phyloP scores from a whole-genome alignment of 2,113 vertebrate species.

The Xyliphius kryptos region DNA sequence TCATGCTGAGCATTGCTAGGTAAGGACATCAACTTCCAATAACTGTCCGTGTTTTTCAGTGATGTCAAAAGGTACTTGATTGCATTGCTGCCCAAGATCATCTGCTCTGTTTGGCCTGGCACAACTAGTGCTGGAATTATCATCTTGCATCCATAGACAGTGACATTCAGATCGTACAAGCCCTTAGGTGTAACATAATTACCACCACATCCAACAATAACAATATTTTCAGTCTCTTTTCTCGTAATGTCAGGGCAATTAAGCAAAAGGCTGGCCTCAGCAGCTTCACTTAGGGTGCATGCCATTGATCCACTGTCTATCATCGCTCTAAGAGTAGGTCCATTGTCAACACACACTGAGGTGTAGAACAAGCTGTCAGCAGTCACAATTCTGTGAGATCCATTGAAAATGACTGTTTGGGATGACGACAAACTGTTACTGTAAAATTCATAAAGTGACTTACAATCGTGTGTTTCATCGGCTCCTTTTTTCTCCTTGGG shows the following conservation, averaged over 20 bases:
- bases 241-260: too few species aligned
- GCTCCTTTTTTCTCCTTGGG: neutral
- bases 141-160: neutral
- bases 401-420: neutral
- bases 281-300: neutral
- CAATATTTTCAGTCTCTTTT: neutral
- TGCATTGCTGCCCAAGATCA: constrained; percentile 36
- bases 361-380: constrained; percentile 10
- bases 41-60: constrained; percentile 8
- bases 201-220: neutral
- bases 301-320: constrained; percentile 5
- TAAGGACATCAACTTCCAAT: constrained; percentile 25
- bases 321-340: neutral
- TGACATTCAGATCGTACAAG: neutral
- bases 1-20: neutral
- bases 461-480: neutral
- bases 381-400: neutral
- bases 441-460: neutral
- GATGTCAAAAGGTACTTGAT: neutral
- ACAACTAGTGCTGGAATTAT: constrained; percentile 20
- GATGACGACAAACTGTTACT: neutral
- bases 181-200: neutral
- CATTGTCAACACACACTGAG: neutral
- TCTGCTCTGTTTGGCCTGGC: constrained; percentile 26
- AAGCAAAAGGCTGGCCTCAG: neutral